Conservation (phyloP, 2,888 invertebrate genomes). For the Chouioia cunea region DNA sequence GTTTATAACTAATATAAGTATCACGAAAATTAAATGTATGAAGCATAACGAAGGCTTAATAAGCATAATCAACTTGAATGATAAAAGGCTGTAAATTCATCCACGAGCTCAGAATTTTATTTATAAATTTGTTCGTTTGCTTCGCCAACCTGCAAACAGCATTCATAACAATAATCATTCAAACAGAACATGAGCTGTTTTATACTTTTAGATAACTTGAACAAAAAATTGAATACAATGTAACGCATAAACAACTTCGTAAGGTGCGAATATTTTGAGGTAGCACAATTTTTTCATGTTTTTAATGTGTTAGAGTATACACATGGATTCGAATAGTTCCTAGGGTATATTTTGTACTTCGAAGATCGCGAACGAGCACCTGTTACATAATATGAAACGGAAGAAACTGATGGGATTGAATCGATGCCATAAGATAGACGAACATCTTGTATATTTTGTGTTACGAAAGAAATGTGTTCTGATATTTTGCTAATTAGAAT, state of each 20-base stretch:
- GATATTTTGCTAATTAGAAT: too few species aligned
- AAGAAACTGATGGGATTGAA: constrained; percentile 39
- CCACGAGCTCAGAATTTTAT: not conserved
- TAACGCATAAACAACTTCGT: not conserved
- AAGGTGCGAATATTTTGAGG: constrained; percentile 25
- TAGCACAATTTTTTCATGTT: constrained; percentile 35
- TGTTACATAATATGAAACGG: not conserved
- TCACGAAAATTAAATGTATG: not conserved
- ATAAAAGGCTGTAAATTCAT: constrained; percentile 17
- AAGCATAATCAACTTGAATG: not conserved
- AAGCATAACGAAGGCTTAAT: not conserved
- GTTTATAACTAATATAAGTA: not conserved
- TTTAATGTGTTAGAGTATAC: constrained; percentile 8
- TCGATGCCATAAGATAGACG: not conserved
- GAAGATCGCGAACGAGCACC: constrained; percentile 19
- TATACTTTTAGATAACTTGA: constrained; percentile 33
- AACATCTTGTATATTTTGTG: constrained; percentile 9
- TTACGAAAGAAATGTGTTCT: not conserved
- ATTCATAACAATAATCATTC: too few species aligned
- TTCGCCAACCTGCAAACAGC: not conserved
- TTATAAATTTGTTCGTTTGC: constrained; percentile 1
- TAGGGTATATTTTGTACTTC: constrained; percentile 44
- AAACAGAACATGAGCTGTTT: constrained; percentile 18
- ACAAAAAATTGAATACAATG: constrained; percentile 1
- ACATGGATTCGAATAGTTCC: constrained; percentile 42